Percentiles rank a stretch among this genome's conserved stretches.
phyloP scores from a whole-genome alignment of 1,140 invertebrate genomes.

The Oncopeltus fasciatus region DNA sequence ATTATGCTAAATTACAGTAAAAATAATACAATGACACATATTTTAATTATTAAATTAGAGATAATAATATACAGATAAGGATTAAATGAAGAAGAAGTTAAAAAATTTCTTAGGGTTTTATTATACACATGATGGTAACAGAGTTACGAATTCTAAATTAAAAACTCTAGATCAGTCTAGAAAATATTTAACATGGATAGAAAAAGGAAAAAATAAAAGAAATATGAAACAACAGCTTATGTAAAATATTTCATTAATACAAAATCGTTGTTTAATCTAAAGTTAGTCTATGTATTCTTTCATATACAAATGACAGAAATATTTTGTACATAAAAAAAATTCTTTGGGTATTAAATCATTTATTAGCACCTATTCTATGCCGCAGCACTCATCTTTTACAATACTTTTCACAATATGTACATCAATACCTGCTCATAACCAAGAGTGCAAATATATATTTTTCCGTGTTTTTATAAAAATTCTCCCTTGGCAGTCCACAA shows the following conservation, averaged over 20 bases:
- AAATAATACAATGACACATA: no score
- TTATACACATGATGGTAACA: slow-evolving; percentile 5
- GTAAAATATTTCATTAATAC: slow-evolving; percentile 16
- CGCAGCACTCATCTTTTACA: not conserved
- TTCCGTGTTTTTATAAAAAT: not conserved
- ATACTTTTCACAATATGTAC: not conserved
- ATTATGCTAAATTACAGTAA: no score
- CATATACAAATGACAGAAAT: not conserved
- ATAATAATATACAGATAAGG: no score
- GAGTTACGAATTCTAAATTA: slow-evolving; percentile 7
- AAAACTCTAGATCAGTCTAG: slow-evolving; percentile 14
- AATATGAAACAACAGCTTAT: slow-evolving; percentile 14
- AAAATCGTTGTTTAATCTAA: slow-evolving; percentile 11
- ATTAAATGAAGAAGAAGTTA: no score
- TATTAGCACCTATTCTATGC: slow-evolving; percentile 9
- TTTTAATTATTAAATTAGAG: no score
- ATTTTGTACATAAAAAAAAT: slow-evolving; percentile 12
- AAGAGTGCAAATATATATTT: not conserved
- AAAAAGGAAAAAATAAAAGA: no score
- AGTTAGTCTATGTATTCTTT: slow-evolving; percentile 7
- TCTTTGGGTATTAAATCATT: slow-evolving; percentile 1
- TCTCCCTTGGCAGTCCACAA: not conserved
- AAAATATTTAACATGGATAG: slow-evolving; percentile 7
- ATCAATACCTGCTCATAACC: not conserved
- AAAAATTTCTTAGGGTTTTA: not conserved